Conservation (phyloP, 2,113 vertebrate genomes). For the Meleagris gallopavo region DNA sequence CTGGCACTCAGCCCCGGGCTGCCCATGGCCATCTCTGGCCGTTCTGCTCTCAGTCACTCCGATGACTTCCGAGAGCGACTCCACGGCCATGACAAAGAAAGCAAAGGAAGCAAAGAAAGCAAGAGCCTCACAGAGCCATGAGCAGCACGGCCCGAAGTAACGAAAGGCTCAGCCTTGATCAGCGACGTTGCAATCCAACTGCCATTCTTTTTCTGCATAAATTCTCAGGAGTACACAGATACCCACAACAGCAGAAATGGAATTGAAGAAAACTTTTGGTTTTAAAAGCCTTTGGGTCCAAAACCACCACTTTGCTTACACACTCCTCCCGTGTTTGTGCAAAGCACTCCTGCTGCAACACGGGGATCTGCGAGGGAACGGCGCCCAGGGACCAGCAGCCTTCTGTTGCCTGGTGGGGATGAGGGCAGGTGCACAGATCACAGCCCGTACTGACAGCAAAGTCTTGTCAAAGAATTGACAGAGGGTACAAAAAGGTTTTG, state of each 20-base stretch:
- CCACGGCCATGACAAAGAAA: neutral
- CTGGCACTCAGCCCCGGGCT: neutral
- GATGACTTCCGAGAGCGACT: neutral
- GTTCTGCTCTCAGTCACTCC: neutral
- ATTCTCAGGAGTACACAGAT: neutral
- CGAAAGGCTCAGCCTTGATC: neutral
- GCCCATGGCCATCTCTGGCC: slow-evolving; percentile 15
- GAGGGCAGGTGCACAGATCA: rapidly evolving
- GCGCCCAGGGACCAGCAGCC: neutral
- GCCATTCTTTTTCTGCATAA: neutral
- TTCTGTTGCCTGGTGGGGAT: neutral
- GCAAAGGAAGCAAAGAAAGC: neutral
- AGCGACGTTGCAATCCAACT: neutral
- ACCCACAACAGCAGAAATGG: neutral
- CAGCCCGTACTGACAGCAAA: neutral
- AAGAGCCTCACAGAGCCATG: neutral
- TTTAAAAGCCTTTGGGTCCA: neutral
- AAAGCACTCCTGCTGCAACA: neutral
- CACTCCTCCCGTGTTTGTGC: neutral
- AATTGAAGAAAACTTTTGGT: rapidly evolving
- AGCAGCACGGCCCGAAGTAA: neutral
- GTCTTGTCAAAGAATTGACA: neutral
- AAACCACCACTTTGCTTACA: neutral
- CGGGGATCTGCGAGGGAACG: neutral
- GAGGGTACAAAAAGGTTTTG: neutral